phyloP scores from a whole-genome alignment of 2,888 invertebrate genomes.

The Ophion slaviceki region DNA sequence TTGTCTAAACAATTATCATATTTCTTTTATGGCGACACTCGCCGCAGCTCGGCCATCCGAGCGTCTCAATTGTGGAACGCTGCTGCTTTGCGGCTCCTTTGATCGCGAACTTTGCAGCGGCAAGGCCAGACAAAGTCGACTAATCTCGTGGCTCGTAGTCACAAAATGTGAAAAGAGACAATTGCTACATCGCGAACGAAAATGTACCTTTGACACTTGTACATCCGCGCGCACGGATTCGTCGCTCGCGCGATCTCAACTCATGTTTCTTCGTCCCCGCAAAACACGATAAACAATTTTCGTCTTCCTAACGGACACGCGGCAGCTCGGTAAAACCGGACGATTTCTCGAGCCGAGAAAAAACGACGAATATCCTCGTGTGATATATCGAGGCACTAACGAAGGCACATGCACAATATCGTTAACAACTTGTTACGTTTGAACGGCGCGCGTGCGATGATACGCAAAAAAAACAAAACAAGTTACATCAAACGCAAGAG shows the following conservation, averaged over 20 bases:
- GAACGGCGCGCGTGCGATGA: background rate
- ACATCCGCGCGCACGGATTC: background rate
- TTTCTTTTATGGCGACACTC: background rate
- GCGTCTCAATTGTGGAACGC: too few relatives aligned
- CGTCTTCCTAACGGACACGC: background rate
- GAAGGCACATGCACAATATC: background rate
- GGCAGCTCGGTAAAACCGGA: background rate
- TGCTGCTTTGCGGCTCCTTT: background rate
- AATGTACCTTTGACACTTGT: background rate
- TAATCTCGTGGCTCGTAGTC: background rate
- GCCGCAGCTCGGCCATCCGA: too few relatives aligned
- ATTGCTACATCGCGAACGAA: background rate
- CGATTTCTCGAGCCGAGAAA: background rate
- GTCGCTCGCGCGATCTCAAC: background rate
- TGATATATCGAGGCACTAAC: background rate
- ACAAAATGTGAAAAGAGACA: background rate
- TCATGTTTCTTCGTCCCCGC: background rate
- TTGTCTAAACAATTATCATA: too few relatives aligned
- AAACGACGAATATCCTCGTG: background rate
- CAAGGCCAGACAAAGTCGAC: background rate
- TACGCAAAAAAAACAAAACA: background rate
- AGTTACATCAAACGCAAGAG: conserved; percentile 3
- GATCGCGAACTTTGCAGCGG: background rate
- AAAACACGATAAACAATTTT: background rate
- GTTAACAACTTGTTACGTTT: conserved; percentile 17